phyloP scores from a whole-genome alignment of 1,140 invertebrate genomes.

The Hylyphantes graminicola region DNA sequence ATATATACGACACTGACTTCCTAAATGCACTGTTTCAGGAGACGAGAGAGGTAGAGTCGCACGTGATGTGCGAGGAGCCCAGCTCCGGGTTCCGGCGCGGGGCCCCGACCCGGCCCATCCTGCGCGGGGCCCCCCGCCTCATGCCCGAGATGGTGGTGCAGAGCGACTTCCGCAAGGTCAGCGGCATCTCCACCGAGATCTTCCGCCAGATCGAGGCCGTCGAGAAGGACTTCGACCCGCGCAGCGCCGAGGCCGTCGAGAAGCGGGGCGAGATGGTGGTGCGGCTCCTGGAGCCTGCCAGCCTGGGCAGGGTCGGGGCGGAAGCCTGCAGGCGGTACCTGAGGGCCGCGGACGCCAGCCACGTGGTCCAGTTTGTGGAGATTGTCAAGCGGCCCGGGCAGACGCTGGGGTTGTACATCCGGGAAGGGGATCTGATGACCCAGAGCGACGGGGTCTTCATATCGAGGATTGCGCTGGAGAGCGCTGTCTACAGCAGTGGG shows the following conservation, averaged over 20 bases:
- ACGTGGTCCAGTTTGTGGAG: slow-evolving; percentile 91
- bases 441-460: slow-evolving; percentile 97
- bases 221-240: slow-evolving; percentile 93
- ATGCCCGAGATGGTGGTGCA: slow-evolving; percentile 89
- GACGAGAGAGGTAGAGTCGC: slow-evolving; percentile 48
- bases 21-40: slow-evolving; percentile 49
- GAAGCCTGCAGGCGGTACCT: slow-evolving; percentile 70
- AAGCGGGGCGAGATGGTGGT: slow-evolving; percentile 94
- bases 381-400: slow-evolving; percentile 99
- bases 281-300: slow-evolving; percentile 81
- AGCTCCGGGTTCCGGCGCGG: neutral
- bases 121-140: slow-evolving; percentile 25
- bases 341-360: slow-evolving; percentile 50
- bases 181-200: slow-evolving; percentile 79
- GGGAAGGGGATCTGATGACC: slow-evolving; percentile 95
- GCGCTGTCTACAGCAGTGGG: slow-evolving; percentile 94
- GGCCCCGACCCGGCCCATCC: neutral
- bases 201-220: slow-evolving; percentile 95
- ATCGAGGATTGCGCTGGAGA: slow-evolving; percentile 96
- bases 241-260: slow-evolving; percentile 87
- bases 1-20: too few species aligned
- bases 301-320: slow-evolving; percentile 83
- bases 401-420: slow-evolving; percentile 96
- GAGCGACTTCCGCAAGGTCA: slow-evolving; percentile 93
- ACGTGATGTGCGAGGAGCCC: slow-evolving; percentile 42